Base-by-base conservation (phyloP, 2,888 invertebrate genomes). In the Troilus luridus region DNA sequence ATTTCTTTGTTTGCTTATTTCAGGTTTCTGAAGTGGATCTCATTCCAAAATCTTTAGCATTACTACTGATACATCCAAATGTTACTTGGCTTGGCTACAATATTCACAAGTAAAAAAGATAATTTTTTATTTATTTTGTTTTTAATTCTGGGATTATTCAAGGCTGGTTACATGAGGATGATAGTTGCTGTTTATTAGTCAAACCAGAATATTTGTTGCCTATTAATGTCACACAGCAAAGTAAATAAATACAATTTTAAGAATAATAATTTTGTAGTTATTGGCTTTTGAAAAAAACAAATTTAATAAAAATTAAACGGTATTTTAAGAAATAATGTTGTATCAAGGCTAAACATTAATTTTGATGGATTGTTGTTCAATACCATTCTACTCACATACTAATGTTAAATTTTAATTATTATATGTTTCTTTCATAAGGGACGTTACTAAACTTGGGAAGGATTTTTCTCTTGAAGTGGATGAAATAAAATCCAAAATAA, bases 381-480 rank as follows among this genome's bases (percentile, higher is more conserved):
- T 6, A 59, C 14, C 14, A 85, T 54, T 41, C 3, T 54, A 27
- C 10, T 85, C 10, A 21, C n/a, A n/a, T n/a, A n/a, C n/a, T n/a
- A n/a, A n/a, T n/a, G n/a, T n/a, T n/a, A n/a, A n/a, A n/a, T 58
- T 88, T 11, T 58, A 24, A 59, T 56, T 41, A 24, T 58, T 59
- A 58, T 88, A 7, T 88, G 27, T 88, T 59, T 6, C 1, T 56
- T 58, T 88, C 88, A 67, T 12, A 60, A 92, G 92, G 56, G 92
- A 92, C 54, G 77, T 92, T 41, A 11, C 77, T 9, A 91, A 91
- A 91, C 62, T 92, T 24, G 91, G 92, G 21, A 88, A 72, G 60
- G 92, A 92, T 85, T 92, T 91, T 85, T 81, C 85, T 85, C 41
- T 92, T 62, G 90, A 88, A 72, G 91, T 91, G 11, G 88, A 92